Conservation (phyloP, 1,140 invertebrate genomes). For the Drosophila murphyi region DNA sequence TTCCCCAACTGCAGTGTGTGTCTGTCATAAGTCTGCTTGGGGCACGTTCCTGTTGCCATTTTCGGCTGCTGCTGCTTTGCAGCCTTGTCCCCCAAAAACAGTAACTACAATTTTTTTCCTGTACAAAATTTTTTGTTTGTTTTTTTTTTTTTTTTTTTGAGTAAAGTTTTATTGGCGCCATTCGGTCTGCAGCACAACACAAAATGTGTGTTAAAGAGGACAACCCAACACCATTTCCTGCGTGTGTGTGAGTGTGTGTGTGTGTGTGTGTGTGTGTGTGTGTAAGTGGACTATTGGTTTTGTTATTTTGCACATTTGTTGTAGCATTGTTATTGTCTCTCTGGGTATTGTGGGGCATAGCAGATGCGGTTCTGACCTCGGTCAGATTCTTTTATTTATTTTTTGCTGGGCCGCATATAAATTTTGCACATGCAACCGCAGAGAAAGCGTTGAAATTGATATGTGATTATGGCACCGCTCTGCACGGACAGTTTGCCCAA, state of each 20-base stretch:
- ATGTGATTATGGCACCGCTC: constrained; percentile 61
- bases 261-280: constrained; percentile 6
- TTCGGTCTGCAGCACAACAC: constrained; percentile 68
- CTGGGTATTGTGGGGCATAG: constrained; percentile 31
- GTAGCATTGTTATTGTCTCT: neutral
- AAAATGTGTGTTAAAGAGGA: constrained; percentile 38
- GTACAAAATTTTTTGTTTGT: constrained; percentile 7
- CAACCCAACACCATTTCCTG: constrained; percentile 1
- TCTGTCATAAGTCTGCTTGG: constrained; percentile 26
- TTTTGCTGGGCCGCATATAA: constrained; percentile 12
- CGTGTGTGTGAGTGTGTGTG: neutral
- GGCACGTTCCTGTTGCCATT: constrained; percentile 35
- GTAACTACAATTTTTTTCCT: constrained; percentile 45
- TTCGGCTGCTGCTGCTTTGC: constrained; percentile 18
- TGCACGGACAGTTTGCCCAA: neutral
- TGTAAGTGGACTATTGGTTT: constrained; percentile 19
- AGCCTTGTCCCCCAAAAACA: constrained; percentile 14
- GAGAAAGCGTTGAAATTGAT: constrained; percentile 56
- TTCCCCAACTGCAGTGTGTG: neutral
- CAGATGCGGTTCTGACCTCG: constrained; percentile 10
- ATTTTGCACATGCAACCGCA: constrained; percentile 7
- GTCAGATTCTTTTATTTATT: constrained; percentile 44
- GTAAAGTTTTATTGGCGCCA: constrained; percentile 76
- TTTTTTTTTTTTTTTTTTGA: constrained; percentile 11
- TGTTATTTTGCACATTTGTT: constrained; percentile 5